Conservation (phyloP, 2,888 invertebrate genomes). For the Caenorhabditis sp. region DNA sequence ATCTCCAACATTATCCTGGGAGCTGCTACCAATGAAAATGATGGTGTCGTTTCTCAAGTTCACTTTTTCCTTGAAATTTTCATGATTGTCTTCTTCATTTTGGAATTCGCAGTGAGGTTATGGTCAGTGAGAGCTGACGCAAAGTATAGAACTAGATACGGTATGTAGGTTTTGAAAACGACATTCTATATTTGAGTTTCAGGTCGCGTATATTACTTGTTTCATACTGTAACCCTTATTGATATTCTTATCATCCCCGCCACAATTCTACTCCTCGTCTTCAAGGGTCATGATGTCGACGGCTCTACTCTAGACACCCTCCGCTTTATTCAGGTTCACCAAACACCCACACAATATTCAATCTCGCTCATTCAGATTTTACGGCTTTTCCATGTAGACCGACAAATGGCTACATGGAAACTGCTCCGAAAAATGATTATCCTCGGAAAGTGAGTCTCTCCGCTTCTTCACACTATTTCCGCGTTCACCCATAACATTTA, state of each 20-base stretch:
- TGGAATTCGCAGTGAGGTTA: slow-evolving; percentile 76
- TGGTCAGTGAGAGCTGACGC: slow-evolving; percentile 79
- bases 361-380: slow-evolving; percentile 72
- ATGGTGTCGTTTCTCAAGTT: slow-evolving; percentile 45
- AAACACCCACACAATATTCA: neutral
- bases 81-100: slow-evolving; percentile 75
- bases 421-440: slow-evolving; percentile 75
- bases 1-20: slow-evolving; percentile 70
- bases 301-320: slow-evolving; percentile 66
- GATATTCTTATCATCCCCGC: slow-evolving; percentile 77
- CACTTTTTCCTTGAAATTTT: slow-evolving; percentile 72
- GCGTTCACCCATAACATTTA: slow-evolving; percentile 31
- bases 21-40: slow-evolving; percentile 65
- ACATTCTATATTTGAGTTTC: neutral
- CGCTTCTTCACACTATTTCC: too few relatives aligned
- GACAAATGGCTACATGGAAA: slow-evolving; percentile 78
- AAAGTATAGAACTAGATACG: slow-evolving; percentile 73
- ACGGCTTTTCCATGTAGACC: slow-evolving; percentile 79
- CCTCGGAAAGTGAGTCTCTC: slow-evolving; percentile 68
- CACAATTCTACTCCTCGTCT: slow-evolving; percentile 73
- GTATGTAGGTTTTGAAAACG: slow-evolving; percentile 27
- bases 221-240: slow-evolving; percentile 72
- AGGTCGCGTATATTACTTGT: slow-evolving; percentile 74
- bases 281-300: slow-evolving; percentile 66
- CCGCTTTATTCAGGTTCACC: slow-evolving; percentile 67